Evolutionary conservation across 2,797 vertebrate species (phyloP).

Genomic region (Alosa sapidissima): DNA sequence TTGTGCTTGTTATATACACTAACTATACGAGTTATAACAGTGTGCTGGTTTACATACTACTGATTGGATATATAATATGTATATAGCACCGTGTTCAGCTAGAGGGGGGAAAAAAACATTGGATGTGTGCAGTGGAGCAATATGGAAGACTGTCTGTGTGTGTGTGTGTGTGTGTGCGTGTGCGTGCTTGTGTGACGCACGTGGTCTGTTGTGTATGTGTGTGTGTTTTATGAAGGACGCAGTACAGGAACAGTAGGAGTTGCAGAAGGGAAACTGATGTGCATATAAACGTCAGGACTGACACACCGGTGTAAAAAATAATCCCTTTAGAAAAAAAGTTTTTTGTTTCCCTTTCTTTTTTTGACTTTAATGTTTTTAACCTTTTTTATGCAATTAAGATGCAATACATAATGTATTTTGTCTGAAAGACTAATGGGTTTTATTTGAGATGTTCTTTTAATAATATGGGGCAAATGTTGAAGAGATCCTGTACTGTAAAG

Average conservation of each 20-base stretch:
- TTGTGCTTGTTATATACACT: constrained; percentile 78
- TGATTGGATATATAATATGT: constrained; percentile 77
- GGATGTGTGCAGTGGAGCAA: constrained; percentile 49
- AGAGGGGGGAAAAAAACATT: constrained; percentile 71
- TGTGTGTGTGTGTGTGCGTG: constrained; percentile 55
- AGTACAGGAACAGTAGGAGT: constrained; percentile 65
- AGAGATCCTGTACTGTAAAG: constrained; percentile 56
- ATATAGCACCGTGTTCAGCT: constrained; percentile 81
- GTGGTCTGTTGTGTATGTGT: constrained; percentile 59
- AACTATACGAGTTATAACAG: constrained; percentile 75
- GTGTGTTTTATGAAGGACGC: constrained; percentile 43
- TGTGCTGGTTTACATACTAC: constrained; percentile 82
- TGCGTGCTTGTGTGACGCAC: constrained; percentile 57
- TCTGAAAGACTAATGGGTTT: constrained; percentile 48
- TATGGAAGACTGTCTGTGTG: not conserved
- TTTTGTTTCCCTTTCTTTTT: constrained; percentile 55
- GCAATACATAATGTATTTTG: constrained; percentile 70
- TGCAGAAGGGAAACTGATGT: constrained; percentile 64
- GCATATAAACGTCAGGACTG: constrained; percentile 64
- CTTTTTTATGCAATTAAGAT: constrained; percentile 74
- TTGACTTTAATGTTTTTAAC: constrained; percentile 57
- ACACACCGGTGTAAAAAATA: constrained; percentile 64
- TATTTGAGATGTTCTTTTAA: constrained; percentile 59
- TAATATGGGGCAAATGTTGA: constrained; percentile 46
- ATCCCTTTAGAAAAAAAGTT: constrained; percentile 69